Evolutionary conservation across 2,797 vertebrate genomes (phyloP).

Genomic region (Streptopelia turtur): DNA sequence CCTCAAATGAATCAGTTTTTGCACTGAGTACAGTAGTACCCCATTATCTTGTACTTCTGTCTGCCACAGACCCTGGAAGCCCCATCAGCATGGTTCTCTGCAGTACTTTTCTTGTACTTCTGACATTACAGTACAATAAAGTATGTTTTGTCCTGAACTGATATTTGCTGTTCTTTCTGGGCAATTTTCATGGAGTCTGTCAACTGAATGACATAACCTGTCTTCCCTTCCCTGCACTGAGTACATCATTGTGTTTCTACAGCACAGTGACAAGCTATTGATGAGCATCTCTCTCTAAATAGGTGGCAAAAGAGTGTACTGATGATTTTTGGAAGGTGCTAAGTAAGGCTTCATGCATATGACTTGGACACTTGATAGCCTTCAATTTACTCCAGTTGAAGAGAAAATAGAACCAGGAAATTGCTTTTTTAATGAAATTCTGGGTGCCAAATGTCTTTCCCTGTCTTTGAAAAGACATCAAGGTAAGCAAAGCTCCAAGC

Average conservation of each 20-base stretch:
- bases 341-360: background rate
- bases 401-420: background rate
- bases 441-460: background rate
- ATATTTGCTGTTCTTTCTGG: slow-evolving; percentile 17
- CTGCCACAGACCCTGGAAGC: slow-evolving; percentile 65
- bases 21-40: slow-evolving; percentile 72
- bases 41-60: slow-evolving; percentile 68
- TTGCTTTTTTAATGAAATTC: background rate
- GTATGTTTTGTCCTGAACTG: slow-evolving; percentile 78
- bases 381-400: background rate
- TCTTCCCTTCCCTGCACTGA: background rate
- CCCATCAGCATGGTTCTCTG: slow-evolving; percentile 76
- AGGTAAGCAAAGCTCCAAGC: background rate
- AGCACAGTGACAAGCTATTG: background rate
- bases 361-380: background rate
- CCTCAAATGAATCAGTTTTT: slow-evolving; percentile 70
- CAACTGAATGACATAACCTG: background rate
- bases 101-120: slow-evolving; percentile 78
- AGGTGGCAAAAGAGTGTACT: background rate
- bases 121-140: slow-evolving; percentile 81
- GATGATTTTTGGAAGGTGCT: background rate
- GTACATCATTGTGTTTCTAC: background rate
- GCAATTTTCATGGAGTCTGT: background rate
- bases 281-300: background rate
- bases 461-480: background rate